These are phyloP conservation scores for Trachelus iudaicus DNA, from an alignment of 2,888 invertebrate genomes.

Conservation along the genomic window DNA sequence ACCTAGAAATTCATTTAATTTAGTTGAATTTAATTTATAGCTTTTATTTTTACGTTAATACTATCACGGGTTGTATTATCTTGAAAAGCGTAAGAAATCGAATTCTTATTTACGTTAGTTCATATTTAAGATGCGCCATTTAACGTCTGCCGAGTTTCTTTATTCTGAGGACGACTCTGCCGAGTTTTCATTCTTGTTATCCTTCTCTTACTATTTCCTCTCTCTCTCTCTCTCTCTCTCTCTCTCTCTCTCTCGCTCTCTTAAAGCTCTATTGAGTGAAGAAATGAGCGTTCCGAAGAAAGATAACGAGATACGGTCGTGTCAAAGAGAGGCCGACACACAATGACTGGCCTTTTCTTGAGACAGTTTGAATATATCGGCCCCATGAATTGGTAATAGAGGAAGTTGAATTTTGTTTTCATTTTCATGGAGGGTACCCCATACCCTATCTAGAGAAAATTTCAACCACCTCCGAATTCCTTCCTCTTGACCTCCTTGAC, in stretches of 20 bases:
- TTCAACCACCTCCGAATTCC: conserved; percentile 14
- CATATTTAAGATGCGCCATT: background rate
- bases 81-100: background rate
- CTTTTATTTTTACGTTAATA: background rate
- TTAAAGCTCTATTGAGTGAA: background rate
- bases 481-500: background rate
- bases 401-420: conserved; percentile 40
- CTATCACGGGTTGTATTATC: background rate
- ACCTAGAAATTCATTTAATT: background rate
- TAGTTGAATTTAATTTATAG: background rate
- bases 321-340: background rate
- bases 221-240: too few relatives aligned
- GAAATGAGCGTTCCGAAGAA: background rate
- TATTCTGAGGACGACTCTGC: background rate
- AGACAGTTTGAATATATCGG: conserved; percentile 39
- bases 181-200: background rate
- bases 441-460: conserved; percentile 44
- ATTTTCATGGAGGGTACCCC: conserved; percentile 41
- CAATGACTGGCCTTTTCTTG: conserved; percentile 41
- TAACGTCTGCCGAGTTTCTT: background rate
- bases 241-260: background rate
- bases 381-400: conserved; percentile 53
- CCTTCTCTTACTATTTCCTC: conserved; percentile 18
- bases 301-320: background rate
- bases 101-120: background rate